These are phyloP conservation scores for Trypoxylon attenuatum DNA, from an alignment of 2,888 invertebrate species.

Conservation along the genomic window DNA sequence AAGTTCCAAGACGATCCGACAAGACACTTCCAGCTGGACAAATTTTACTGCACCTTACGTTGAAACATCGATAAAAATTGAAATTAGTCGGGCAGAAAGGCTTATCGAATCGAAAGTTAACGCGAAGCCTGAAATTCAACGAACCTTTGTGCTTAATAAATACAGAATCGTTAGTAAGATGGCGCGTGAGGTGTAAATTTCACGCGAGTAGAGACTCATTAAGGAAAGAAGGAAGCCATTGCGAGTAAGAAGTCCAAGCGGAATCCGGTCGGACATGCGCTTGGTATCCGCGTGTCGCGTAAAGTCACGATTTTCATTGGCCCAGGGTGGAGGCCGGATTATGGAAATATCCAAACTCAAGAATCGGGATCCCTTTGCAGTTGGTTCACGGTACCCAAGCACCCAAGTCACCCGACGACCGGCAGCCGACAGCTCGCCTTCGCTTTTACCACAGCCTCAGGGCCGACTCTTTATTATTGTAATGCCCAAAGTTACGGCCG, in stretches of 20 bases:
- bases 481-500: constrained; percentile 70
- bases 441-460: constrained; percentile 46
- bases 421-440: constrained; percentile 31
- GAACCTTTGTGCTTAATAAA: too few species aligned
- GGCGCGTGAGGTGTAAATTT: constrained; percentile 35
- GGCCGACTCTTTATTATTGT: constrained; percentile 72
- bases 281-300: constrained; percentile 37
- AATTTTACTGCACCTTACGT: too few species aligned
- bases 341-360: constrained; percentile 67
- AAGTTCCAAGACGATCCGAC: too few species aligned
- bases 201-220: constrained; percentile 28
- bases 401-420: too few species aligned
- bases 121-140: too few species aligned
- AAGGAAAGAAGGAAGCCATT: constrained; percentile 21
- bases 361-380: constrained; percentile 25
- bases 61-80: too few species aligned
- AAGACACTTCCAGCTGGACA: too few species aligned
- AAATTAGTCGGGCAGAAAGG: too few species aligned
- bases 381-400: too few species aligned
- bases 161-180: too few species aligned
- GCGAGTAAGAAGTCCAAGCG: constrained; percentile 4
- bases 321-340: constrained; percentile 60
- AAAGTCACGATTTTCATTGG: constrained; percentile 68
- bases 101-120: too few species aligned
- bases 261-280: constrained; percentile 13